phyloP scores from a whole-genome alignment of 1,140 invertebrate genomes.

The Protaetia brevitarsis region DNA sequence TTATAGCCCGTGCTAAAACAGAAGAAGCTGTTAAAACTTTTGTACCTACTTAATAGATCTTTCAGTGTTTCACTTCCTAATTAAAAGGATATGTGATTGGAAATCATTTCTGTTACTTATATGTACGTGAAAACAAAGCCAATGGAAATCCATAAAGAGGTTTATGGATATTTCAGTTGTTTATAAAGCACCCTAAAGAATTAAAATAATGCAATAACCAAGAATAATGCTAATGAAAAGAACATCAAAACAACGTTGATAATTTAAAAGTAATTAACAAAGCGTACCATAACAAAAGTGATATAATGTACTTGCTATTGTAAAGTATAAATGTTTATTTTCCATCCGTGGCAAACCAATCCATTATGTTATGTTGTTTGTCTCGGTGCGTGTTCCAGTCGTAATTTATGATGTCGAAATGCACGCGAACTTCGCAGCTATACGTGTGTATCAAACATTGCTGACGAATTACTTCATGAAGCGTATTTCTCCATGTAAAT shows the following conservation, averaged over 20 bases:
- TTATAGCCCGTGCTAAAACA: no score
- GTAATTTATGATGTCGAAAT: constrained; percentile 23
- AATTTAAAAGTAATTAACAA: constrained; percentile 16
- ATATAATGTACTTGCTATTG: constrained; percentile 24
- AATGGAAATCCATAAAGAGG: no score
- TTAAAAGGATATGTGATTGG: no score
- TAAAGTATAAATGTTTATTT: constrained; percentile 26
- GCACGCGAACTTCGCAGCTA: constrained; percentile 1
- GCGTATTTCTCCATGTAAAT: constrained; percentile 16
- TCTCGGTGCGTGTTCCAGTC: constrained; percentile 15
- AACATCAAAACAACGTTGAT: constrained; percentile 5
- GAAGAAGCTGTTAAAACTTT: no score
- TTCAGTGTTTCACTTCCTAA: no score
- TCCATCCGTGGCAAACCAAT: constrained; percentile 22
- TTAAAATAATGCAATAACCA: neutral
- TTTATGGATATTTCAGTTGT: neutral
- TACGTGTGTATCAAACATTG: neutral
- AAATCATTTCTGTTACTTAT: no score
- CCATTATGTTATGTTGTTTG: constrained; percentile 15
- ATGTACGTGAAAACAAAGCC: no score
- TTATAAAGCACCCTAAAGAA: neutral
- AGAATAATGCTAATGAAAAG: neutral
- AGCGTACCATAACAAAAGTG: constrained; percentile 1
- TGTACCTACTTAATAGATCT: no score
- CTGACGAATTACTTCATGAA: constrained; percentile 1